Percentiles rank a stretch among this genome's conserved stretches.
Conservation (phyloP, 2,797 vertebrate genomes). For the Peromyscus attwateri region DNA sequence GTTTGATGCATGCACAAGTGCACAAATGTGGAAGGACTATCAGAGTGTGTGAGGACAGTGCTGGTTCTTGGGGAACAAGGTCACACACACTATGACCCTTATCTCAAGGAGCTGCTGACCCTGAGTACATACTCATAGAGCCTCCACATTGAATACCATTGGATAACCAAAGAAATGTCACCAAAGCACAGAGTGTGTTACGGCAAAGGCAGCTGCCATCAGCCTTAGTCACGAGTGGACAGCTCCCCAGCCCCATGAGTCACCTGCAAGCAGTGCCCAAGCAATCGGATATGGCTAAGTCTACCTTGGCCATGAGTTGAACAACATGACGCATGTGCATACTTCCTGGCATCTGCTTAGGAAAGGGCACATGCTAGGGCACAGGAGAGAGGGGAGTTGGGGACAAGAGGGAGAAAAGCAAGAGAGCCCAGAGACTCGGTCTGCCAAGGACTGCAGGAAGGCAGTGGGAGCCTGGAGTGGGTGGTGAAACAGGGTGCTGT, state of each 20-base stretch:
- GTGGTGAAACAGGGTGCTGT: background rate
- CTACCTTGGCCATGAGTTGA: background rate
- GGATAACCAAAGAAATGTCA: no score
- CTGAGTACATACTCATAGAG: no score
- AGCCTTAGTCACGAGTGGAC: background rate
- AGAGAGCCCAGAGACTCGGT: fast-evolving
- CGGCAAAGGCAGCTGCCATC: background rate
- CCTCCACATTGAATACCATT: background rate
- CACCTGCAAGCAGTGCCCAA: fast-evolving
- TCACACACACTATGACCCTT: fast-evolving
- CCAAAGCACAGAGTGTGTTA: background rate
- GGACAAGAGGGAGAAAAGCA: background rate
- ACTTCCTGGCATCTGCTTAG: fast-evolving
- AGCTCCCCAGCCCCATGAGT: background rate
- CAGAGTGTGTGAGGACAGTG: fast-evolving
- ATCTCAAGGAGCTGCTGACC: background rate
- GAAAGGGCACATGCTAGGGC: fast-evolving
- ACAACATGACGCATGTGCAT: background rate
- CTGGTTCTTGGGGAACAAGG: background rate
- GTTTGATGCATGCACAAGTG: background rate
- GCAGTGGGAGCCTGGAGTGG: no score
- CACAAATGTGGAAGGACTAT: background rate
- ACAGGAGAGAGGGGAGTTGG: background rate
- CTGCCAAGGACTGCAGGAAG: fast-evolving
- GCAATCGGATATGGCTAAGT: fast-evolving